Percentiles rank a stretch among this genome's conserved stretches.
Conservation (phyloP, 2,113 vertebrate species). For the Labrus mixtus region DNA sequence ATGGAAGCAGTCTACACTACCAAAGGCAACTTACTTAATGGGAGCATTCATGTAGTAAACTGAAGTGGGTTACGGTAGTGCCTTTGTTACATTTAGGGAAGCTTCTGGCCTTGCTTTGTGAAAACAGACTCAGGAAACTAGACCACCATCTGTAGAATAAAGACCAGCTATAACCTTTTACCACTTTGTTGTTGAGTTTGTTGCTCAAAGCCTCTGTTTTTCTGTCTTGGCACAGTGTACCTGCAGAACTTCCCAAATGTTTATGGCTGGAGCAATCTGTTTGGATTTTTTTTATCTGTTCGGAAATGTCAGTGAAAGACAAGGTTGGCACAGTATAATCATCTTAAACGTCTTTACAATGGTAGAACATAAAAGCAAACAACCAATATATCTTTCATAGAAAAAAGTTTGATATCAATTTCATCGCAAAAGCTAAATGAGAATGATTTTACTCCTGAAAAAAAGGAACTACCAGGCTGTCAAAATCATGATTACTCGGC, state of each 20-base stretch:
- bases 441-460: too few relatives aligned
- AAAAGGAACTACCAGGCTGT: too few relatives aligned
- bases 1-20: neutral
- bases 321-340: neutral
- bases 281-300: neutral
- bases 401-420: too few relatives aligned
- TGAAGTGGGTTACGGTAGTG: neutral
- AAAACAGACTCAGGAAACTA: neutral
- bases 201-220: neutral
- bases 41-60: slow-evolving; percentile 6
- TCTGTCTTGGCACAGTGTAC: neutral
- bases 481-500: too few relatives aligned
- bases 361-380: too few relatives aligned
- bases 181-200: slow-evolving; percentile 6
- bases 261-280: neutral
- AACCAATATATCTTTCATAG: too few relatives aligned
- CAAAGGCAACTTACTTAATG: slow-evolving; percentile 5
- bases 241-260: neutral
- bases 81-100: neutral
- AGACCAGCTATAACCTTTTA: slow-evolving; percentile 3
- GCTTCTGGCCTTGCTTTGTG: neutral
- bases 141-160: neutral
- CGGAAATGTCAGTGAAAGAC: slow-evolving; percentile 2
- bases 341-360: too few relatives aligned
- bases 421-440: too few relatives aligned